Evolutionary conservation across 1,140 invertebrate genomes (phyloP), one percentile per base, ranked within the genome.

Genomic region (Adoxophyes honmai): DNA sequence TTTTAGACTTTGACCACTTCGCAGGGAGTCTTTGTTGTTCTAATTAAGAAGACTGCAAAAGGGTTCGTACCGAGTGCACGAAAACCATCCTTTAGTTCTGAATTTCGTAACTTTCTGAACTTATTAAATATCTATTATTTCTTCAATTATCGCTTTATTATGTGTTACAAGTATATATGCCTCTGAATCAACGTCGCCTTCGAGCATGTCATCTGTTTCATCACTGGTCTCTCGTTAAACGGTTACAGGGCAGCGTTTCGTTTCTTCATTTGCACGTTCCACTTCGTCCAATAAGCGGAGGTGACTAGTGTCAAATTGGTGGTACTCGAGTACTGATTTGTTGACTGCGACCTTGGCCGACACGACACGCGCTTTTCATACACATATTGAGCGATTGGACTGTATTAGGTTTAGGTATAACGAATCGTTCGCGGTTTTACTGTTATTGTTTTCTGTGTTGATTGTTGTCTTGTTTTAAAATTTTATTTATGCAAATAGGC

Each of bases 181-280:
- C 39, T 44, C 15, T 21, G 68, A 81, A 84, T 86, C 68, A 73
- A 83, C 78, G 71, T 86, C 74, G 69, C 81, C 79, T 82, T 86
- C 78, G 64, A 66, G 73, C 66, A 57, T 78, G 66, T 67, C 73
- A 80, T 73, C 66, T 68, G 68, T 81, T 81, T 75, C 73, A 67
- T 78, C 61, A 81, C 58, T 65, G 63, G 35, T 66, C 60, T 68
- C 65, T 68, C 71, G 76, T 78, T 81, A 79, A 81, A 71, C 68
- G 66, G 72, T 72, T 72, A 71, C 64, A 73, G 72, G 70, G 73
- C 68, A 69, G 66, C 65, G 65, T 79, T 81, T 78, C 66, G 73
- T 72, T 78, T 78, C 70, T 82, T 78, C 75, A 81, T 82, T 86
- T 81, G 73, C 78, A 81, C 76, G 80, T 83, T 78, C 83, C 75